These are phyloP conservation scores for Myocastor coypus DNA, from an alignment of 2,113 vertebrate species.

Conservation along the genomic window DNA sequence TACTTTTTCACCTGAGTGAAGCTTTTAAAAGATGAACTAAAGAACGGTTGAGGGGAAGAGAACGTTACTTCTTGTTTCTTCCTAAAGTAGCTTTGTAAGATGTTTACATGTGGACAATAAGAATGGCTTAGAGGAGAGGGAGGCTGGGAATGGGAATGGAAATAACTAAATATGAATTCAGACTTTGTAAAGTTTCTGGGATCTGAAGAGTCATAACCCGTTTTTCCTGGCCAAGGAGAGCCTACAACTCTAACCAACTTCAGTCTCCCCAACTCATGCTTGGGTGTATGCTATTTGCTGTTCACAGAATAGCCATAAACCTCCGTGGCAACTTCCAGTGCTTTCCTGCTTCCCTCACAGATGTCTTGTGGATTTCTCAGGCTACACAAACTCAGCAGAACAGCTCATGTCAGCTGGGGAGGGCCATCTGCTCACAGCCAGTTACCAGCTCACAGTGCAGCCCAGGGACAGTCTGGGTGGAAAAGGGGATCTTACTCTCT, in stretches of 20 bases:
- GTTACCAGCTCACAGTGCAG: not conserved
- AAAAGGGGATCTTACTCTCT: not conserved
- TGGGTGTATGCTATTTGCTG: not conserved
- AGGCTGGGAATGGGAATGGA: not conserved
- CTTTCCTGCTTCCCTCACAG: not conserved
- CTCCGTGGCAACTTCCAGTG: not conserved
- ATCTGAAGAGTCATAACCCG: not conserved
- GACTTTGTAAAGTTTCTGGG: not conserved
- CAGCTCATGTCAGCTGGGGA: not conserved
- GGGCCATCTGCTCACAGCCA: not conserved
- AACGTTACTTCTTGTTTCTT: slow-evolving; percentile 27
- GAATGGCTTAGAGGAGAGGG: not conserved
- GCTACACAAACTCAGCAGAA: not conserved
- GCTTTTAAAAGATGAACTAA: not conserved
- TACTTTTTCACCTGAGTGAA: slow-evolving; percentile 7
- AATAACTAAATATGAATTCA: not conserved
- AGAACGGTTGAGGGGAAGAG: slow-evolving; percentile 3
- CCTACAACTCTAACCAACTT: not conserved
- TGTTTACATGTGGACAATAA: not conserved
- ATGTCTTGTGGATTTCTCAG: not conserved
- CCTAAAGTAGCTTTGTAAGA: slow-evolving; percentile 26
- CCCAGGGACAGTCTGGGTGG: not conserved
- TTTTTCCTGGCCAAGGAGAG: not conserved
- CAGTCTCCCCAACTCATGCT: not conserved
- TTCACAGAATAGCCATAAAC: not conserved